Evolutionary conservation across 23 tunicate species (phyloP).

Genomic region (Phallusia fumigata): DNA sequence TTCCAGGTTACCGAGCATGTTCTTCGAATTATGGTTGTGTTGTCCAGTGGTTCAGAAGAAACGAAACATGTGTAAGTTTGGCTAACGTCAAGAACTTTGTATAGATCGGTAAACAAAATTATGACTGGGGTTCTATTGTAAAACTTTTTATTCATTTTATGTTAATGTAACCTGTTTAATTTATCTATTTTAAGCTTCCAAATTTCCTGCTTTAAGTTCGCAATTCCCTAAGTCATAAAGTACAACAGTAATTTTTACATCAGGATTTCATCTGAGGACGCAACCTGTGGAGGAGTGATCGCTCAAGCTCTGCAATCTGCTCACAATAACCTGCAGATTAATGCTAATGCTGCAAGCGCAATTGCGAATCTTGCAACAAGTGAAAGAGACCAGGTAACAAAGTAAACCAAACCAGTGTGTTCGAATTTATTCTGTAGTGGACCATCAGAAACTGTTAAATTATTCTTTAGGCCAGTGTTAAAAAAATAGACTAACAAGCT

Average conservation of each 20-base stretch:
- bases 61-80: constrained; percentile 74
- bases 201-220: too few species aligned
- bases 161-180: too few species aligned
- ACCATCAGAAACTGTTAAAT: too few species aligned
- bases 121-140: too few species aligned
- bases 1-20: constrained; percentile 77
- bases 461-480: not conserved
- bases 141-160: too few species aligned
- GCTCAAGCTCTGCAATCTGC: constrained; percentile 56
- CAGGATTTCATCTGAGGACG: constrained; percentile 86
- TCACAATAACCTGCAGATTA: constrained; percentile 61
- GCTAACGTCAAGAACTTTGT: too few species aligned
- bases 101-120: too few species aligned
- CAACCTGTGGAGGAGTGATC: constrained; percentile 72
- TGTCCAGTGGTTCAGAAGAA: constrained; percentile 79
- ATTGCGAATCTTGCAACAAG: constrained; percentile 82
- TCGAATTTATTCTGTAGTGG: too few species aligned
- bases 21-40: constrained; percentile 49
- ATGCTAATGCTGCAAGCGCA: constrained; percentile 65
- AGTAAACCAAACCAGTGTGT: too few species aligned
- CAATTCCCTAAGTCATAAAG: too few species aligned
- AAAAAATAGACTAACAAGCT: not conserved
- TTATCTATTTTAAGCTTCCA: too few species aligned
- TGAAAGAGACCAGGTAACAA: constrained; percentile 77
- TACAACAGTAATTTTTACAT: too few species aligned